A percentile compares a stretch with the other conserved stretches of the same genome.
These are phyloP conservation scores for Microplitis mediator DNA, from an alignment of 1,140 invertebrate genomes.

Conservation along the genomic window DNA sequence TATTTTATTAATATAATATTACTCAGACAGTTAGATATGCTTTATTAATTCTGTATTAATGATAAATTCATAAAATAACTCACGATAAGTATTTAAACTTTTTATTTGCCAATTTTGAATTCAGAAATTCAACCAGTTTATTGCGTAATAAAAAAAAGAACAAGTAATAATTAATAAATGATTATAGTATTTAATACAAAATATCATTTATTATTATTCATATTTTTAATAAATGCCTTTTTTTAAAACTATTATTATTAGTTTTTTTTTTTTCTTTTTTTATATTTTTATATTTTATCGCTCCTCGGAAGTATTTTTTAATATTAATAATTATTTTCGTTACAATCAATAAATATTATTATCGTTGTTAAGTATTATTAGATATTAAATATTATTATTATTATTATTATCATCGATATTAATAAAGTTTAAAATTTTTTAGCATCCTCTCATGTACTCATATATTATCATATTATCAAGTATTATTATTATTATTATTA, in stretches of 20 bases:
- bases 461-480: neutral
- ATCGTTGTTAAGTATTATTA: conserved; percentile 26
- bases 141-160: too few relatives aligned
- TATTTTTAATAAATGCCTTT: neutral
- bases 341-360: conserved; percentile 24
- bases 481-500: neutral
- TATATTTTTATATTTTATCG: conserved; percentile 5
- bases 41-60: neutral
- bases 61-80: too few relatives aligned
- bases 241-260: conserved; percentile 6
- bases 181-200: neutral
- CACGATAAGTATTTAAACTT: too few relatives aligned
- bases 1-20: conserved; percentile 2
- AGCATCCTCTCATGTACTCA: conserved; percentile 23
- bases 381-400: conserved; percentile 32
- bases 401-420: conserved; percentile 40
- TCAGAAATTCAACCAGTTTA: too few relatives aligned
- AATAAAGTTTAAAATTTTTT: conserved; percentile 22
- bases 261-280: too few relatives aligned
- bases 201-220: too few relatives aligned
- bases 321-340: conserved; percentile 5
- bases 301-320: conserved; percentile 13
- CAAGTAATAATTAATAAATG: neutral
- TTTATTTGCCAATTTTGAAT: too few relatives aligned
- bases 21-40: neutral